A percentile compares a stretch with the other conserved stretches of the same genome.
These are phyloP conservation scores for Calycopis cecrops DNA, from an alignment of 1,140 invertebrate species.

Conservation along the genomic window DNA sequence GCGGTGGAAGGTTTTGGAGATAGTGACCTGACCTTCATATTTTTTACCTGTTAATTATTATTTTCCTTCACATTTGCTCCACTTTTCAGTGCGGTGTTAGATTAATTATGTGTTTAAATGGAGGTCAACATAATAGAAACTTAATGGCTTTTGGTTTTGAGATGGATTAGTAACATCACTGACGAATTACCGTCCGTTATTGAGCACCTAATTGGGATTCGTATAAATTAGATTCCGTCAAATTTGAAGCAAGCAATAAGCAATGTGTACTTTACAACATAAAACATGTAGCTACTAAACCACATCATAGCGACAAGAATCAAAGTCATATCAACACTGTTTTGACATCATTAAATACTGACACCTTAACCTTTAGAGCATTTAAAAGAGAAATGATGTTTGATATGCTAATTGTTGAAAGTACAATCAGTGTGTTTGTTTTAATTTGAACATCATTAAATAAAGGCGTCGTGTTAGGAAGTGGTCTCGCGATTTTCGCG, in stretches of 20 bases:
- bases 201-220: neutral
- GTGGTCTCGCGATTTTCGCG: neutral
- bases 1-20: constrained; percentile 11
- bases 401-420: constrained; percentile 10
- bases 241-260: constrained; percentile 7
- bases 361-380: constrained; percentile 25
- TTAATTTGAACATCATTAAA: neutral
- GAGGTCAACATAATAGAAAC: too few species aligned
- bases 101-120: neutral
- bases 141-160: too few species aligned
- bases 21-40: constrained; percentile 7
- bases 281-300: constrained; percentile 34
- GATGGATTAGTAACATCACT: neutral
- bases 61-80: constrained; percentile 22
- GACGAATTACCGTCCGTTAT: neutral
- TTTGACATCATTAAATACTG: constrained; percentile 35
- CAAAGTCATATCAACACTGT: constrained; percentile 23
- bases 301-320: constrained; percentile 30
- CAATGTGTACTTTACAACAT: constrained; percentile 19
- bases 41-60: too few species aligned
- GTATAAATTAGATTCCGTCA: constrained; percentile 5
- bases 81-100: neutral
- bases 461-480: neutral
- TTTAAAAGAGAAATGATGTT: constrained; percentile 15
- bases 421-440: neutral